Evolutionary conservation across 2,888 invertebrate genomes (phyloP).

Genomic region (Scaptomyza parva): DNA sequence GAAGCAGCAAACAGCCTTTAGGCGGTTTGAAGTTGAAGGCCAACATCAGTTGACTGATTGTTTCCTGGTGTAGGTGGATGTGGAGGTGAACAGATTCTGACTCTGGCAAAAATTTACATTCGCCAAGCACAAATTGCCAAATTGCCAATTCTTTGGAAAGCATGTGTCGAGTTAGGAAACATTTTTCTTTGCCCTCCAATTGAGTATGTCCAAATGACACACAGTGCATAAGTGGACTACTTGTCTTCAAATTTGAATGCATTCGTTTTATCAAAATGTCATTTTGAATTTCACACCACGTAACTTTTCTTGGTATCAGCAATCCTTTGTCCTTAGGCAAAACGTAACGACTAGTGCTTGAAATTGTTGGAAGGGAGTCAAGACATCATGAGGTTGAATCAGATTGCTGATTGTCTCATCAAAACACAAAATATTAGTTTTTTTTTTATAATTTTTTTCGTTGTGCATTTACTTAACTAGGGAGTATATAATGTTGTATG

Average conservation of each 20-base stretch:
- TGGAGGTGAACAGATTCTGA: not conserved
- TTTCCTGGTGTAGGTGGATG: too few relatives aligned
- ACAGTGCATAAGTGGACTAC: not conserved
- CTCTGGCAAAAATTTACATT: constrained; percentile 1
- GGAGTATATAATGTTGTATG: constrained; percentile 56
- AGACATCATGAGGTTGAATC: too few relatives aligned
- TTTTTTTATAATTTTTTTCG: constrained; percentile 44
- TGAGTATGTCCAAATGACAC: not conserved
- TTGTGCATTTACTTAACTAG: constrained; percentile 73
- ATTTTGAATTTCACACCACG: not conserved
- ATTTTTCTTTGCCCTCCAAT: not conserved
- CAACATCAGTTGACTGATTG: not conserved
- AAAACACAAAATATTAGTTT: not conserved
- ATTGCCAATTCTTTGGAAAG: not conserved
- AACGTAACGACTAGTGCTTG: too few relatives aligned
- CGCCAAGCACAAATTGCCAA: not conserved
- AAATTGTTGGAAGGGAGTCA: too few relatives aligned
- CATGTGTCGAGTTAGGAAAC: not conserved
- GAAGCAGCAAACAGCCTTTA: too few relatives aligned
- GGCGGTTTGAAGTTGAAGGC: not conserved
- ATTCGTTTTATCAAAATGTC: not conserved
- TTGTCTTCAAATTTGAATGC: not conserved
- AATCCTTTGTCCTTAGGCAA: too few relatives aligned
- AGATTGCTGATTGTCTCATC: too few relatives aligned
- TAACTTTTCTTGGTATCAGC: not conserved